Evolutionary conservation across 2,113 vertebrate genomes (phyloP).

Genomic region (Columba livia): DNA sequence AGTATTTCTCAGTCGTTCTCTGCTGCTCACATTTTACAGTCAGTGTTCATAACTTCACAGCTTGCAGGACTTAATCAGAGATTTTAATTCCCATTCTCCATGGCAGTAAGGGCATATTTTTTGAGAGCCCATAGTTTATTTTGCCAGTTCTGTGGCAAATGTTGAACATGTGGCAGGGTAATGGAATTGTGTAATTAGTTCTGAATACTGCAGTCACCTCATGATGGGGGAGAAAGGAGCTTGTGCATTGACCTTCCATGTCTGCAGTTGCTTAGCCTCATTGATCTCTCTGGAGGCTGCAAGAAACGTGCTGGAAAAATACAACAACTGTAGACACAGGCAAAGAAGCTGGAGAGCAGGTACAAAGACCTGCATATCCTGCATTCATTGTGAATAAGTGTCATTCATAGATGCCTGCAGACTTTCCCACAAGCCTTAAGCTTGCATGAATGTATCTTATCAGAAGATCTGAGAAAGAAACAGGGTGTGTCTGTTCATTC

Average conservation of each 20-base stretch:
- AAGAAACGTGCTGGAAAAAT: neutral
- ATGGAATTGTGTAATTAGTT: neutral
- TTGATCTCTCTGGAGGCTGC: neutral
- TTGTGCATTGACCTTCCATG: neutral
- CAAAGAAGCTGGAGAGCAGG: neutral
- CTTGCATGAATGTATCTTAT: neutral
- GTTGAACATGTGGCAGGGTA: neutral
- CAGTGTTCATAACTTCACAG: neutral
- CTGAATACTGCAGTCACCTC: neutral
- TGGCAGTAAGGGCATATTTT: neutral
- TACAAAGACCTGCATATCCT: neutral
- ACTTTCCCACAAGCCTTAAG: constrained; percentile 27
- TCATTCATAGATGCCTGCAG: neutral
- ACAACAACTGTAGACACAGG: neutral
- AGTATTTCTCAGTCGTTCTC: neutral
- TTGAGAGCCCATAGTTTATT: neutral
- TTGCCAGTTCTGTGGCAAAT: neutral
- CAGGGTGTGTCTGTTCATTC: neutral
- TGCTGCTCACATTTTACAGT: neutral
- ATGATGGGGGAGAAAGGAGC: neutral
- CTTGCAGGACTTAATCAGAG: neutral
- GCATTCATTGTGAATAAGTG: neutral
- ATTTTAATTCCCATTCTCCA: neutral
- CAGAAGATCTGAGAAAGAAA: constrained; percentile 24
- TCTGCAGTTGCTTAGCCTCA: neutral